phyloP scores from a whole-genome alignment of 2,113 vertebrate species.

The Xenopus borealis region DNA sequence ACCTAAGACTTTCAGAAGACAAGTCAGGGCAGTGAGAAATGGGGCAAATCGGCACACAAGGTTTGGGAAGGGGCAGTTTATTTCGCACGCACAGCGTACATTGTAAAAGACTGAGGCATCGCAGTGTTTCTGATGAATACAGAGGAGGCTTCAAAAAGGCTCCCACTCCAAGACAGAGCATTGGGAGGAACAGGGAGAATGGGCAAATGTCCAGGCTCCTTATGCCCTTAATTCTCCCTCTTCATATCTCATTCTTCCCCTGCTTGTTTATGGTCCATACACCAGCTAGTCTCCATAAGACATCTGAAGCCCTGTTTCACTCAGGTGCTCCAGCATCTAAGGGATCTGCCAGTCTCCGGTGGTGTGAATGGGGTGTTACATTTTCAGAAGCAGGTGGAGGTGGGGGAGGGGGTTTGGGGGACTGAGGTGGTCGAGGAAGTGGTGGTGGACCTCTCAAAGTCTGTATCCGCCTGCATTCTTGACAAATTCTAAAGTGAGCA shows the following conservation, averaged over 20 bases:
- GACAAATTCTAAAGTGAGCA: conserved; percentile 68
- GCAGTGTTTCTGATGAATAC: conserved; percentile 44
- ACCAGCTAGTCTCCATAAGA: conserved; percentile 2
- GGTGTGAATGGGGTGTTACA: conserved; percentile 38
- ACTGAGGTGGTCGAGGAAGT: conserved; percentile 43
- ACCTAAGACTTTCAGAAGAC: conserved; percentile 29
- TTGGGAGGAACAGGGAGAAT: conserved; percentile 14
- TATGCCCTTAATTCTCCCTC: conserved; percentile 8
- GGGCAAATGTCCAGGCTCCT: conserved; percentile 1
- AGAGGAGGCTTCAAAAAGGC: conserved; percentile 35
- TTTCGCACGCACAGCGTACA: conserved; percentile 47
- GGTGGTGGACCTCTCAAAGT: conserved; percentile 67
- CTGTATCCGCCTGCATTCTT: conserved; percentile 88
- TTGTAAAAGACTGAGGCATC: conserved; percentile 43
- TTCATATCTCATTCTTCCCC: conserved; percentile 27
- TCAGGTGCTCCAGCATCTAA: conserved; percentile 34
- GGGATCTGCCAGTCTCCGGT: conserved; percentile 40
- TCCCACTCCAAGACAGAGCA: conserved; percentile 28
- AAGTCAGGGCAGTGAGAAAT: conserved; percentile 13
- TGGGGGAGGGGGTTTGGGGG: conserved; percentile 34
- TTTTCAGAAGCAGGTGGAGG: conserved; percentile 25
- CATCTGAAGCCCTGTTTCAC: not conserved
- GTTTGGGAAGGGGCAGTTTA: conserved; percentile 34
- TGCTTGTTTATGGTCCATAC: conserved; percentile 22
- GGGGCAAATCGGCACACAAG: conserved; percentile 20